Conservation (phyloP, 2,113 vertebrate species). For the Anguilla rostrata region DNA sequence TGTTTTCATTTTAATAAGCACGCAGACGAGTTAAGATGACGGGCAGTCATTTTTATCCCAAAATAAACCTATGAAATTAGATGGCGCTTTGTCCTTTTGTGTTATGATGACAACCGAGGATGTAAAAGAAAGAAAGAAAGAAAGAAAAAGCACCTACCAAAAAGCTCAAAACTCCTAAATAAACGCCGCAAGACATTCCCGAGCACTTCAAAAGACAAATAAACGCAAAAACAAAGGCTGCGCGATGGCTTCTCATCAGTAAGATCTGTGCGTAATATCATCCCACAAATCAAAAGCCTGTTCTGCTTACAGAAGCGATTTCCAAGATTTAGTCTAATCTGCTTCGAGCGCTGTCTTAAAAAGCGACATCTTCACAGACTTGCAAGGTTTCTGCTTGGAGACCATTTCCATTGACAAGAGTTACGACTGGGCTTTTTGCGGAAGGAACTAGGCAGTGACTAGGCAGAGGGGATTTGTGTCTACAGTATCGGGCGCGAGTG, state of each 20-base stretch:
- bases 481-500: not conserved
- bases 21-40: not conserved
- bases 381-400: not conserved
- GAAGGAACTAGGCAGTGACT: not conserved
- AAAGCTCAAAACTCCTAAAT: constrained; percentile 11
- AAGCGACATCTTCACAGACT: not conserved
- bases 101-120: not conserved
- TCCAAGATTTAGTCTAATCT: not conserved
- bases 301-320: not conserved
- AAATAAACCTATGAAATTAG: not conserved
- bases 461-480: not conserved
- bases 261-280: not conserved
- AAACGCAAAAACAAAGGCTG: not conserved
- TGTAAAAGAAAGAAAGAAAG: not conserved
- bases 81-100: not conserved
- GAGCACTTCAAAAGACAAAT: not conserved
- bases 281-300: not conserved
- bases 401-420: not conserved
- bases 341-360: not conserved
- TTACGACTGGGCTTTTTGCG: not conserved
- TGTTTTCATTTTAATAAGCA: not conserved
- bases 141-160: not conserved
- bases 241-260: not conserved
- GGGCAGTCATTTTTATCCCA: not conserved
- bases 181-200: not conserved